Conservation (phyloP, 2,113 vertebrate genomes). For the Nesogale talazaci region DNA sequence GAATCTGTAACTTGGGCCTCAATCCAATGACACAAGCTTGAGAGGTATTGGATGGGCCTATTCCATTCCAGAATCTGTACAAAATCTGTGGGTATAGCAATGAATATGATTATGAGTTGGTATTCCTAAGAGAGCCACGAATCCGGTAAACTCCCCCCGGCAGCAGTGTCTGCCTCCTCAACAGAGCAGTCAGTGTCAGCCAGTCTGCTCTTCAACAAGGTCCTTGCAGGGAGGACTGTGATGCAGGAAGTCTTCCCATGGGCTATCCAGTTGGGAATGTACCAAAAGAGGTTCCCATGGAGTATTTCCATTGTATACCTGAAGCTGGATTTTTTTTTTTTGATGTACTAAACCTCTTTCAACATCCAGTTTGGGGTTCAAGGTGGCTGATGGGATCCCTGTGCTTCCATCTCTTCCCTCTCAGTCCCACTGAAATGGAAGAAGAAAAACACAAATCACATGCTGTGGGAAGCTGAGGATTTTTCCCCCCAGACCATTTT, state of each 20-base stretch:
- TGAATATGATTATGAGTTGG: background rate
- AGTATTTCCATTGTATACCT: constrained; percentile 27
- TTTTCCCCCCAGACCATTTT: too few species aligned
- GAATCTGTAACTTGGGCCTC: background rate
- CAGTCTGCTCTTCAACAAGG: background rate
- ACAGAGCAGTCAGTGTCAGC: rapidly evolving
- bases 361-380: background rate
- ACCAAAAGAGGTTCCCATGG: background rate
- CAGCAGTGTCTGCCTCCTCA: too few species aligned
- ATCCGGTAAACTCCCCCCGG: background rate
- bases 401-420: background rate
- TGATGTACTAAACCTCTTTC: background rate
- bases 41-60: background rate
- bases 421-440: background rate
- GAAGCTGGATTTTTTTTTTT: background rate
- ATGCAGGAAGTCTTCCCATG: background rate
- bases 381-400: background rate
- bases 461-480: background rate
- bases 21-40: background rate
- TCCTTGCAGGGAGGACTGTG: background rate
- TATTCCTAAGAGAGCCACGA: background rate
- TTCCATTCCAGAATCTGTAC: background rate
- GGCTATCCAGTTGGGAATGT: background rate
- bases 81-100: background rate
- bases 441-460: background rate